Percentiles rank a stretch among this genome's conserved stretches.
phyloP scores from a whole-genome alignment of 2,797 vertebrate genomes.

The Catostomus latipinnis region DNA sequence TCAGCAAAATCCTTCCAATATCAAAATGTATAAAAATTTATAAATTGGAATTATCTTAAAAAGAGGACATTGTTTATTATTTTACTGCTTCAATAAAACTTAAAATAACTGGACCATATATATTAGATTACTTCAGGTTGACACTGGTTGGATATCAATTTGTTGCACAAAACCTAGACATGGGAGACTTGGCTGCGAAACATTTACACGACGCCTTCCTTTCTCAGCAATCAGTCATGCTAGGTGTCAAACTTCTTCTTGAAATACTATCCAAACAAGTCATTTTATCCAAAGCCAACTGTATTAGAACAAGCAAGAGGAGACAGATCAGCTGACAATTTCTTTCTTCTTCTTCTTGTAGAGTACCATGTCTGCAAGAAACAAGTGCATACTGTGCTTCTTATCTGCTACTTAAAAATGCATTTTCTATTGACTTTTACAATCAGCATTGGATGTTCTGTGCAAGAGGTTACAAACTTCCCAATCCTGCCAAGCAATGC shows the following conservation, averaged over 20 bases:
- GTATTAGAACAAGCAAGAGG: constrained; percentile 71
- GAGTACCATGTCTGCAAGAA: constrained; percentile 60
- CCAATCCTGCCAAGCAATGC: constrained; percentile 48
- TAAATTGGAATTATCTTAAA: background rate
- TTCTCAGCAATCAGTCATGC: constrained; percentile 57
- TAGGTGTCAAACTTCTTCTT: constrained; percentile 51
- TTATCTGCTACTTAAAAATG: constrained; percentile 39
- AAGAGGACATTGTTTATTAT: background rate
- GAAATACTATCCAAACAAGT: constrained; percentile 59
- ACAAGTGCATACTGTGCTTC: constrained; percentile 58
- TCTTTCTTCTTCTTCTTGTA: constrained; percentile 42
- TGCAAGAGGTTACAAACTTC: constrained; percentile 49
- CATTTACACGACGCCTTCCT: constrained; percentile 63
- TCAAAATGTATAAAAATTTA: background rate
- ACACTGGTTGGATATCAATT: constrained; percentile 40
- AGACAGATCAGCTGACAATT: constrained; percentile 64
- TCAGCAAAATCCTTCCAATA: background rate
- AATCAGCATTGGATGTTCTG: constrained; percentile 45
- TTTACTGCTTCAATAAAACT: background rate
- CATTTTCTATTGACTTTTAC: constrained; percentile 16
- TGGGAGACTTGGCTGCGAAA: constrained; percentile 75
- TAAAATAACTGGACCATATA: constrained; percentile 9
- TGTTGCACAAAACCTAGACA: constrained; percentile 60
- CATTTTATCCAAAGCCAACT: constrained; percentile 54
- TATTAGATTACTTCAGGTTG: constrained; percentile 29